Percentiles rank a stretch among this genome's conserved stretches.
Conservation (phyloP, 1,140 invertebrate species). For the Lutraria rhynchaena region DNA sequence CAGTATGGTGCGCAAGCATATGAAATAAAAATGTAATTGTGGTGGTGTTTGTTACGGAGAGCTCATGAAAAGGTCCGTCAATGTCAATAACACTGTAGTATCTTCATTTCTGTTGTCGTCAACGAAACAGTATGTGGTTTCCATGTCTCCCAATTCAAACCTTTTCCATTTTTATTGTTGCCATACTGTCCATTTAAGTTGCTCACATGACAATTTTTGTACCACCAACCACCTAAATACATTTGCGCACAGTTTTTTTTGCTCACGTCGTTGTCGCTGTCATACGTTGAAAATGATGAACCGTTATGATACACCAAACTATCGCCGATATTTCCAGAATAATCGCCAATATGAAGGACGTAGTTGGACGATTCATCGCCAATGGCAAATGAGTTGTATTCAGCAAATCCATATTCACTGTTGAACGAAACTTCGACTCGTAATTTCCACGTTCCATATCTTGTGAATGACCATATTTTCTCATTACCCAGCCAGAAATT, state of each 20-base stretch:
- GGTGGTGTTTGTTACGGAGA: no score
- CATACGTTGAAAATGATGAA: not conserved
- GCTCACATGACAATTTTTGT: not conserved
- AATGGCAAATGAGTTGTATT: not conserved
- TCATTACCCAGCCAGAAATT: slow-evolving; percentile 23
- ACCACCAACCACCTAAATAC: slow-evolving; percentile 24
- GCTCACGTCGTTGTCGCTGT: not conserved
- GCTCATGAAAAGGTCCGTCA: no score
- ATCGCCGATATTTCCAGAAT: slow-evolving; percentile 2
- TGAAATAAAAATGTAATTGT: no score
- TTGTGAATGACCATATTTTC: slow-evolving; percentile 76
- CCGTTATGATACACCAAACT: no score
- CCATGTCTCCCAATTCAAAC: slow-evolving; percentile 13
- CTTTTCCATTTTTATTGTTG: not conserved
- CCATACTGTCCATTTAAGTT: slow-evolving; percentile 19
- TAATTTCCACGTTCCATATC: slow-evolving; percentile 77
- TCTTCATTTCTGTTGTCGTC: not conserved
- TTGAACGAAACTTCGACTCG: not conserved
- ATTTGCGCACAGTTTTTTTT: not conserved
- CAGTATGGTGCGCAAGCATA: no score
- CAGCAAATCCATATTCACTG: not conserved
- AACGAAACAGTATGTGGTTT: not conserved
- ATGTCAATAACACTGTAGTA: not conserved
- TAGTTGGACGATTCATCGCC: not conserved
- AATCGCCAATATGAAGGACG: not conserved